Conservation (phyloP, 2,797 vertebrate species). For the Hydrolagus colliei region DNA sequence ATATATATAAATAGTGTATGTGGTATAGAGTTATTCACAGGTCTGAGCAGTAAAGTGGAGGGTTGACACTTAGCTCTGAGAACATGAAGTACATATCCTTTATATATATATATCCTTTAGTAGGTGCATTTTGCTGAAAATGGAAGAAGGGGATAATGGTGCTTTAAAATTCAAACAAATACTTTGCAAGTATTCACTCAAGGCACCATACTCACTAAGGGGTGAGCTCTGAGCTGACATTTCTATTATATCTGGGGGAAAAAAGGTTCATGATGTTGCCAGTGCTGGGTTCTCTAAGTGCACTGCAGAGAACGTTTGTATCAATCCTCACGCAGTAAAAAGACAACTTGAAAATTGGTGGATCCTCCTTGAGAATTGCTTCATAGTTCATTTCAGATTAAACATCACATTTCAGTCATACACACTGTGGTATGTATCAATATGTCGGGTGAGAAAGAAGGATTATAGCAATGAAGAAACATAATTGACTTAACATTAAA, state of each 20-base stretch:
- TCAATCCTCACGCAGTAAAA: slow-evolving; percentile 46
- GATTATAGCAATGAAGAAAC: neutral
- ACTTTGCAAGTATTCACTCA: neutral
- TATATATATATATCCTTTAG: neutral
- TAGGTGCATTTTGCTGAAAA: neutral
- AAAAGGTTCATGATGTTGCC: slow-evolving; percentile 42
- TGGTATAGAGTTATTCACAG: too few relatives aligned
- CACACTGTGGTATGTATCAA: slow-evolving; percentile 1
- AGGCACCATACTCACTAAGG: neutral
- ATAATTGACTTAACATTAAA: neutral
- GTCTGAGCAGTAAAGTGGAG: too few relatives aligned
- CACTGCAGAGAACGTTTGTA: slow-evolving; percentile 42
- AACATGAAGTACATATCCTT: neutral
- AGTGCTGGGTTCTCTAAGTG: slow-evolving; percentile 42
- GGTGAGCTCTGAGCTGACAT: slow-evolving; percentile 37
- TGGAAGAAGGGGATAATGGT: neutral
- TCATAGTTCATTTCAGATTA: neutral
- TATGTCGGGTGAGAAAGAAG: neutral
- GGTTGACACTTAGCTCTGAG: neutral
- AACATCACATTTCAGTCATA: slow-evolving; percentile 3
- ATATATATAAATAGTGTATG: too few relatives aligned
- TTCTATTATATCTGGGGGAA: slow-evolving; percentile 60
- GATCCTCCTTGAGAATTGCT: slow-evolving; percentile 3
- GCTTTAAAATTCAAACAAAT: slow-evolving; percentile 8
- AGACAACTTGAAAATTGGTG: slow-evolving; percentile 40